These are phyloP conservation scores for Eurystomus glaucurus DNA, from an alignment of 2,797 vertebrate genomes.

Conservation along the genomic window DNA sequence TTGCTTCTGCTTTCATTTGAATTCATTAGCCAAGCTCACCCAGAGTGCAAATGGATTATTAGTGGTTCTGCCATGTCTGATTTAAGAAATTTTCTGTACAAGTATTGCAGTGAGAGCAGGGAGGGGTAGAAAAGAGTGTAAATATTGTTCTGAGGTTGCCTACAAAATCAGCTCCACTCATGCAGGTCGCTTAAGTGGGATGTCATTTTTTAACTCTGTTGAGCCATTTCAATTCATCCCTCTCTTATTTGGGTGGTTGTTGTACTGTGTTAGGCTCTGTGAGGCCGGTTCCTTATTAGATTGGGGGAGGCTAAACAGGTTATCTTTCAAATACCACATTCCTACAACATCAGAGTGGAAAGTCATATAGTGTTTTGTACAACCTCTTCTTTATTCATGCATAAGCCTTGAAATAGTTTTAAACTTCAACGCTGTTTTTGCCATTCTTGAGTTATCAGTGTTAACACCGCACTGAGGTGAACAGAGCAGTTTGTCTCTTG, in stretches of 20 bases:
- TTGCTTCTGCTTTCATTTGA: slow-evolving; percentile 54
- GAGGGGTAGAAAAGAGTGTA: neutral
- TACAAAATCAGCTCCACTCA: neutral
- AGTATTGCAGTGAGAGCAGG: neutral
- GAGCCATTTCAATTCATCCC: neutral
- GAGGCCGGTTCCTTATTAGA: neutral
- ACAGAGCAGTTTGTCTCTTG: neutral
- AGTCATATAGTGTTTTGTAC: neutral
- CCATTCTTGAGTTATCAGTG: neutral
- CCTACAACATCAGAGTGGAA: neutral
- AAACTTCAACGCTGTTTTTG: neutral
- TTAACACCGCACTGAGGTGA: neutral
- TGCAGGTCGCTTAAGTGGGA: neutral
- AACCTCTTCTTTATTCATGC: neutral
- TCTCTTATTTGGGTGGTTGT: neutral
- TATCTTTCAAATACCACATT: neutral
- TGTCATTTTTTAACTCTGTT: neutral
- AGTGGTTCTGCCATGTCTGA: slow-evolving; percentile 16
- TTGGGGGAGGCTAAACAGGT: neutral
- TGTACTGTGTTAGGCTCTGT: neutral
- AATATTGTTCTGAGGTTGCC: neutral
- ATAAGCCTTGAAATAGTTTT: neutral
- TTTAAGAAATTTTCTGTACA: neutral
- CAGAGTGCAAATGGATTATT: neutral
- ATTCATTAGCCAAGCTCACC: slow-evolving; percentile 36